Base-by-base conservation (phyloP, 2,888 invertebrate genomes). In the Diploptera punctata region DNA sequence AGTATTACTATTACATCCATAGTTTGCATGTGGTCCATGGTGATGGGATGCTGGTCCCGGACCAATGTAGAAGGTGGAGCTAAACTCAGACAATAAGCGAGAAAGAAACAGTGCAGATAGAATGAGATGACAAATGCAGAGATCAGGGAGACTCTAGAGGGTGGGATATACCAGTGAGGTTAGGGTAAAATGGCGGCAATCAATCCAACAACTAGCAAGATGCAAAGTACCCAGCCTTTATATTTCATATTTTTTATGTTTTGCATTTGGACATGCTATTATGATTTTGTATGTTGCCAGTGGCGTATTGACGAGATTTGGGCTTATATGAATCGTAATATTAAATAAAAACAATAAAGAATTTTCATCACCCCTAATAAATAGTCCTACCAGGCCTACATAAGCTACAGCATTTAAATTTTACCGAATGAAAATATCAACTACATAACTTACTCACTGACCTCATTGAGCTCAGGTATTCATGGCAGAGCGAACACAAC, bases 171-270 rank as follows among this genome's bases (percentile, higher is more conserved):
- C 16, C n/a, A 26, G 44, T 47, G 47, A 65, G 47, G 65, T 47
- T 65, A 47, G 65, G 47, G n/a, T 65, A 65, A 65, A 65, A 65
- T 65, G 65, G 65, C 65, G 65, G 47, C 65, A 26, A 65, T 65
- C 65, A 65, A 57, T 57, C 57, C 31, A 57, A 24, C 21, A 52
- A 57, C 26, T 57, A 57, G n/a, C 31, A 29, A 57, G 10, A 1
- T 16, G 57, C 26, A 57, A 57, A 57, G 24, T 24, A 52, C 24
- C 24, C 24, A n/a, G n/a, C n/a, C n/a, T n/a, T n/a, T n/a, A n/a
- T n/a, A n/a, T n/a, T 44, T 44, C 7, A 4, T 19, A 9, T 52
- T 24, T 52, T 52, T 24, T 10, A 9, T 13, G 24, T 24, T 52
- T 52, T 24, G n/a, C n/a, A 52, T 24, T 52, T 52, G 16, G 43